A percentile compares a stretch with the other conserved stretches of the same genome.
These are phyloP conservation scores for Petrocephalus microphthalmus DNA, from an alignment of 2,113 vertebrate genomes.

Conservation along the genomic window DNA sequence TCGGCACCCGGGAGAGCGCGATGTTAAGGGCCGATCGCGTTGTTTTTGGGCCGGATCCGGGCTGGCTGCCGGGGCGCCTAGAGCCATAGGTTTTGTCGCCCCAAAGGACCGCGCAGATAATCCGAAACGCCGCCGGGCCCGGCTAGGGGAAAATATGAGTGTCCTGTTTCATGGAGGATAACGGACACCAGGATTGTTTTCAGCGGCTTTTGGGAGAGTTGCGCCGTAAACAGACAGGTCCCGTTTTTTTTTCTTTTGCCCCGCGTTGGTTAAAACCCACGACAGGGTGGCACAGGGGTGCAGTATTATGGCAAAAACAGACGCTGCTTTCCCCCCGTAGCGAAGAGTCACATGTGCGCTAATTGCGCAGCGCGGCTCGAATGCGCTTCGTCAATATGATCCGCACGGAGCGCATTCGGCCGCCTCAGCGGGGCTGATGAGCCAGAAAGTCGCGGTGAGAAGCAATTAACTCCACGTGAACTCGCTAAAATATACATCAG, in stretches of 20 bases:
- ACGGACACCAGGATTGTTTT: neutral
- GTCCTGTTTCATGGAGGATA: neutral
- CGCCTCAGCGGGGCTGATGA: neutral
- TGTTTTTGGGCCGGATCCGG: neutral
- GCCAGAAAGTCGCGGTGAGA: neutral
- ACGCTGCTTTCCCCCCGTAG: neutral
- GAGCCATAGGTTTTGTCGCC: neutral
- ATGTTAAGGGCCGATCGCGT: neutral
- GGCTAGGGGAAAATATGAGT: neutral
- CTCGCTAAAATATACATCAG: neutral
- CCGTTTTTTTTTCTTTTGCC: neutral
- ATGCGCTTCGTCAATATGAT: neutral
- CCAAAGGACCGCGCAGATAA: neutral
- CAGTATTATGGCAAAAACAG: neutral
- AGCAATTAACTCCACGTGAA: neutral
- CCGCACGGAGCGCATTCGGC: neutral
- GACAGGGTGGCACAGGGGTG: neutral
- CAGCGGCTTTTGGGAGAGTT: neutral
- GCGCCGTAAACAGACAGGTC: neutral
- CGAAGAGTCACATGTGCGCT: neutral
- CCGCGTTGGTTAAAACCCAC: neutral
- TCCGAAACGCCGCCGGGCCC: neutral
- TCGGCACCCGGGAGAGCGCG: neutral
- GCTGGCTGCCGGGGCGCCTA: neutral
- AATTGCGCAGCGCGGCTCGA: neutral